These are phyloP conservation scores for Zosterops hypoxanthus DNA, from an alignment of 2,113 vertebrate genomes.

Conservation along the genomic window DNA sequence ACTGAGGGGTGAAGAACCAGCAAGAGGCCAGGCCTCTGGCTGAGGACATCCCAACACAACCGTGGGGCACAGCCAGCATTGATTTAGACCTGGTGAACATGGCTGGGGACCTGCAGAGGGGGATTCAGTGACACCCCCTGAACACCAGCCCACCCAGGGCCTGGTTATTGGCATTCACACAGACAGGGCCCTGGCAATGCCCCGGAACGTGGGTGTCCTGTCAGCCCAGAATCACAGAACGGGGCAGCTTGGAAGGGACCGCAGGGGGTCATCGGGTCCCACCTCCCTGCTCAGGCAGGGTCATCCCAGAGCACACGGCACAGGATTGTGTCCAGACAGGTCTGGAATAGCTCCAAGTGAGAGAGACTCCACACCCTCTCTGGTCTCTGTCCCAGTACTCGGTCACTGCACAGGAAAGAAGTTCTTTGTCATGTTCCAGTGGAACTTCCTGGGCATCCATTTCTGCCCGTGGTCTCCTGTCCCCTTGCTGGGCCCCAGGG, in stretches of 20 bases:
- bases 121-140: neutral
- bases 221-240: neutral
- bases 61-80: neutral
- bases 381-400: neutral
- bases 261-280: neutral
- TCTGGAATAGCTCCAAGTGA: neutral
- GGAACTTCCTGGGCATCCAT: neutral
- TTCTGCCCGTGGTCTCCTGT: neutral
- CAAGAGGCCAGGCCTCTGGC: rapidly evolving
- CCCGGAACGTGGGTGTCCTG: rapidly evolving
- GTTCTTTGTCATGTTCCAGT: rapidly evolving
- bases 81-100: neutral
- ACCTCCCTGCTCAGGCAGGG: neutral
- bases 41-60: neutral
- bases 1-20: neutral
- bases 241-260: neutral
- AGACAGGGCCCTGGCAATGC: rapidly evolving
- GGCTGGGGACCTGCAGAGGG: neutral
- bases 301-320: neutral
- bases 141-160: neutral
- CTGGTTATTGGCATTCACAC: neutral
- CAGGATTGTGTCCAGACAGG: neutral
- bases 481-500: neutral
- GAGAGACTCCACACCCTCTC: neutral
- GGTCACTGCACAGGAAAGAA: neutral